Percentiles rank a stretch among this genome's conserved stretches.
Conservation (phyloP, 1,140 invertebrate species). For the Streblospio benedicti region DNA sequence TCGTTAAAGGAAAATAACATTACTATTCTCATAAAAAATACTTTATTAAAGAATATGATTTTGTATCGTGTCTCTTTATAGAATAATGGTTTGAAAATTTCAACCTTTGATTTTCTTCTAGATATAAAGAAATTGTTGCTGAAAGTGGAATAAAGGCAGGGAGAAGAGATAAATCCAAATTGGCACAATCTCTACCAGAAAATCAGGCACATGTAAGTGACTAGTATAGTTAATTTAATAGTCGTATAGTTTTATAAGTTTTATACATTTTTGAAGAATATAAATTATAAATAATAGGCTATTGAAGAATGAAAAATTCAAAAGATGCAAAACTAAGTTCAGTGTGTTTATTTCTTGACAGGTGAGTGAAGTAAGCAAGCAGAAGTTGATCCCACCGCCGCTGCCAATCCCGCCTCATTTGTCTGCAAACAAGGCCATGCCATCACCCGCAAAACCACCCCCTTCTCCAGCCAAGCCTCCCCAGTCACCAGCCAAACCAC, state of each 20-base stretch:
- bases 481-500: constrained; percentile 3
- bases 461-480: constrained; percentile 13
- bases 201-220: too few species aligned
- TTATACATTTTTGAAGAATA: background rate
- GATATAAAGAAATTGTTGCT: constrained; percentile 27
- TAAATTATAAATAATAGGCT: background rate
- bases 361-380: constrained; percentile 21
- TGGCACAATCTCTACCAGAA: too few species aligned
- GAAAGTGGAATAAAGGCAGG: constrained; percentile 21
- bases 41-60: too few species aligned
- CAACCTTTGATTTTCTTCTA: too few species aligned
- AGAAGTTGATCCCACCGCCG: constrained; percentile 35
- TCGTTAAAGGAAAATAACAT: too few species aligned
- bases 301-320: background rate
- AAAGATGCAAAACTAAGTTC: background rate
- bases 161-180: constrained; percentile 21
- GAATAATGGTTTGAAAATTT: too few species aligned
- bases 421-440: background rate
- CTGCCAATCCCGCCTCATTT: constrained; percentile 24
- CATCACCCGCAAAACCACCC: background rate
- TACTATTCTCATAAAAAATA: too few species aligned
- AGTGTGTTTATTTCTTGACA: background rate
- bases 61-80: too few species aligned
- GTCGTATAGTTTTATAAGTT: background rate
- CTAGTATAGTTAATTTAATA: background rate